Evolutionary conservation across 2,888 invertebrate genomes (phyloP), one percentile per base, ranked within the genome.

Genomic region (Lagria hirta): DNA sequence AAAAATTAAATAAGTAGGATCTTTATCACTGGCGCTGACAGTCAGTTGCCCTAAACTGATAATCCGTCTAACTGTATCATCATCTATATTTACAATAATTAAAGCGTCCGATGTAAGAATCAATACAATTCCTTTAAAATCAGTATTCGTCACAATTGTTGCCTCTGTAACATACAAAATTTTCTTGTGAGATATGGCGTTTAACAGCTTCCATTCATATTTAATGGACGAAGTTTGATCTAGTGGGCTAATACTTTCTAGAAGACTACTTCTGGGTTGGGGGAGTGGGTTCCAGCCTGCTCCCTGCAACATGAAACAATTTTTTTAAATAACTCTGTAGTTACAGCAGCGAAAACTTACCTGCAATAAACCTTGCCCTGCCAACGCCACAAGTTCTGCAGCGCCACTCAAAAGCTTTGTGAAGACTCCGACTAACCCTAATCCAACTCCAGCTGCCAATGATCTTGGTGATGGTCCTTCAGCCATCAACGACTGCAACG

Each of bases 321-420:
- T n/a, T n/a, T n/a, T n/a, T 8, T 13, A 7, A 37, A 37, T 26
- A 35, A 12, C 1, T n/a, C n/a, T n/a, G n/a, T n/a, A n/a, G n/a
- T n/a, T n/a, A n/a, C 6, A 22, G 15, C 26, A 14, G 28, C 1
- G 10, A 8, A 7, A 29, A n/a, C n/a, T n/a, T n/a, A n/a, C n/a
- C n/a, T 24, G 7, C n/a, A 21, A 34, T 24, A 48, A 55, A 66
- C 70, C 71, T 71, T 93, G 89, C 0, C 95, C 95, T 0, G 96
- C 90, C 54, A 90, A 81, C 0, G 95, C 93, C 3, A 97, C 80
- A 14, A 97, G 75, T 69, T 95, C 95, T 0, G 95, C 96, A 11
- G 95, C 94, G 2, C 95, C 96, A 60, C 93, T 92, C 10, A 97
- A 78, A 3, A 96, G 97, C 69, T 95, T 95, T 0, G 94, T 84